Base-by-base conservation (phyloP, 2,888 invertebrate genomes). In the Brachypalpus laphriformis region DNA sequence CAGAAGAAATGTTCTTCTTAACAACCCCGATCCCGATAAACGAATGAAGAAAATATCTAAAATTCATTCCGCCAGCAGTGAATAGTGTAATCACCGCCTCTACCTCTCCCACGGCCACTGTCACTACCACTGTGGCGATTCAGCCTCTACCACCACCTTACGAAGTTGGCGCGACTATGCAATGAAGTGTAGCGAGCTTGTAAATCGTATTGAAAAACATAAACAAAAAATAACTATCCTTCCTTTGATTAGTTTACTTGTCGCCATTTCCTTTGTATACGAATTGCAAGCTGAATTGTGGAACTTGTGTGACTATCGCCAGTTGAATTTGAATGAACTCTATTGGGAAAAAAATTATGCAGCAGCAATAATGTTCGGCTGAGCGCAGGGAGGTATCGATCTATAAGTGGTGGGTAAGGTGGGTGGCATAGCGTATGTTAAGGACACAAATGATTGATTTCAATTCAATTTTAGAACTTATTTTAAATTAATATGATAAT, bases 21-120 rank as follows among this genome's bases (percentile, higher is more conserved):
- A 76, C 82, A 82, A 82, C 82, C 82, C 82, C 63, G 70, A 82
- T 82, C 63, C 31, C 82, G 61, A 77, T 76, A 82, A 82, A 70
- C 57, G 82, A 82, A 76, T 82, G 82, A 76, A 71, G 49, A 37
- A 57, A 76, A 76, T 63, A 59, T 70, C 63, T 63, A 54, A 70
- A 54, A 71, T 82, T 82, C 82, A 82, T 82, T 82, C 34, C 16
- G 31, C 22, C 25, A 34, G 22, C 47, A 42, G 47, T 76, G 76
- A 76, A 76, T 49, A 47, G 18, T 66, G 34, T 56, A 47, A 56
- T 25, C 34, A 34, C 56, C 47, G 28, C 66, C 66, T 51, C 31
- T 66, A 8, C 45, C 75, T 57, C 75, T 75, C 66, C 56, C 65
- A 75, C 65, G 42, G 74, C 16, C 22, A 4, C 37, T 16, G 34